Evolutionary conservation across 2,113 vertebrate species (phyloP), one percentile per base, ranked within the genome.

Genomic region (Ctenodactylus gundi): DNA sequence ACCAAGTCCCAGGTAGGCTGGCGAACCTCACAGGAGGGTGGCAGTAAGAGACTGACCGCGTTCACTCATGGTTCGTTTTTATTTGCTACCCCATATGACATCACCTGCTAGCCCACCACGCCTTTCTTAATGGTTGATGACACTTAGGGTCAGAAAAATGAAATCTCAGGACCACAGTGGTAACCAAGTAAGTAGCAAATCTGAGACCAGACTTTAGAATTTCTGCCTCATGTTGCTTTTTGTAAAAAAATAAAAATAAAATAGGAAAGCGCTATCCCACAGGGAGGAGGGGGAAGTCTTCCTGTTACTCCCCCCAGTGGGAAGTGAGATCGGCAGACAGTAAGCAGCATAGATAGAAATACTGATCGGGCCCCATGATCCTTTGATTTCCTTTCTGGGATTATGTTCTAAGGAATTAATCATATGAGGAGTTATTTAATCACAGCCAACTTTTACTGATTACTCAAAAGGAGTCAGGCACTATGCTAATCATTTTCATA

Each of bases 351-450:
- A n/a, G 53, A 29, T 70, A 68, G 88, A 88, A 77, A 60, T 51
- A 36, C 20, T 81, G 1, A 31, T 41, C 82, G n/a, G 39, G 10
- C 2, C 20, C 31, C 70, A 15, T 70, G 49, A 55, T 39, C 67
- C 34, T 88, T 84, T 46, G 11, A 55, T 85, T 86, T 89, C 12
- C 77, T 88, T 90, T 93, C 78, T 84, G 73, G 68, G 55, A 93
- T 55, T 94, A 64, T 55, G 7, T 81, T 93, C 75, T 91, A 68
- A 85, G 68, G 91, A 93, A 51, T 82, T 88, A 85, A 86, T 89
- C 78, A 65, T 36, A 76, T 18, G 53, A 82, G 72, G 46, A 87
- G 49, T 87, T 86, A 81, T 64, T 95, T 88, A 73, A 91, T 91
- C 53, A 75, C 53, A 89, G 86, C 73, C 78, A 89, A 68, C 36